Conservation (phyloP, 2,888 invertebrate species). For the Drosophila subquinaria region DNA sequence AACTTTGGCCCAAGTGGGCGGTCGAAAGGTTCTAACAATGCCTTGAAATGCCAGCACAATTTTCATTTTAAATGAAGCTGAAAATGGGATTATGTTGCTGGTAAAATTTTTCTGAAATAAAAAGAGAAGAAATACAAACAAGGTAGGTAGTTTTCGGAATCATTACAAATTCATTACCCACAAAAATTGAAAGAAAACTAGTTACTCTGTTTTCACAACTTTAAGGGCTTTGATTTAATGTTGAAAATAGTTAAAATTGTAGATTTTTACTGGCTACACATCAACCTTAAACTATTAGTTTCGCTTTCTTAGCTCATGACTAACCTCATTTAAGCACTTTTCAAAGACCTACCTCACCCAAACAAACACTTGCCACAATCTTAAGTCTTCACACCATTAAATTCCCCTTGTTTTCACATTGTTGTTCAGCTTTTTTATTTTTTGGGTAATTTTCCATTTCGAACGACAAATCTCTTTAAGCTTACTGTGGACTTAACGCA, state of each 20-base stretch:
- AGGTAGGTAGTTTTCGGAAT: conserved; percentile 4
- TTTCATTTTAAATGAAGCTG: conserved; percentile 56
- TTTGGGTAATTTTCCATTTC: conserved; percentile 50
- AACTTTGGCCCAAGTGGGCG: conserved; percentile 6
- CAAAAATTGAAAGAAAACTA: neutral
- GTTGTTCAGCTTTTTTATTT: conserved; percentile 11
- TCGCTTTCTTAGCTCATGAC: conserved; percentile 2
- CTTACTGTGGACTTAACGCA: conserved; percentile 22
- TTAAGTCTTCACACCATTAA: conserved; percentile 1
- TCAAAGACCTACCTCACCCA: conserved; percentile 12
- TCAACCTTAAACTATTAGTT: neutral
- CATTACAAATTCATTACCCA: conserved; percentile 20
- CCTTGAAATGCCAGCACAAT: conserved; percentile 24
- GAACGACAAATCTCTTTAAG: conserved; percentile 41
- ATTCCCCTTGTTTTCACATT: conserved; percentile 6
- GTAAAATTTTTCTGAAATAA: neutral
- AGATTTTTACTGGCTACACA: neutral
- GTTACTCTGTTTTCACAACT: neutral
- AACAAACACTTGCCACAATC: conserved; percentile 6
- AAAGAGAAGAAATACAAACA: neutral
- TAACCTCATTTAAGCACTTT: neutral
- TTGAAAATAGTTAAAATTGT: neutral
- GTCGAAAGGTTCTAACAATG: neutral
- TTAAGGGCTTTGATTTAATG: too few species aligned
- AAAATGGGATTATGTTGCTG: conserved; percentile 11